Percentiles rank a stretch among this genome's conserved stretches.
phyloP scores from a whole-genome alignment of 2,113 vertebrate genomes.

The Phainopepla nitens region DNA sequence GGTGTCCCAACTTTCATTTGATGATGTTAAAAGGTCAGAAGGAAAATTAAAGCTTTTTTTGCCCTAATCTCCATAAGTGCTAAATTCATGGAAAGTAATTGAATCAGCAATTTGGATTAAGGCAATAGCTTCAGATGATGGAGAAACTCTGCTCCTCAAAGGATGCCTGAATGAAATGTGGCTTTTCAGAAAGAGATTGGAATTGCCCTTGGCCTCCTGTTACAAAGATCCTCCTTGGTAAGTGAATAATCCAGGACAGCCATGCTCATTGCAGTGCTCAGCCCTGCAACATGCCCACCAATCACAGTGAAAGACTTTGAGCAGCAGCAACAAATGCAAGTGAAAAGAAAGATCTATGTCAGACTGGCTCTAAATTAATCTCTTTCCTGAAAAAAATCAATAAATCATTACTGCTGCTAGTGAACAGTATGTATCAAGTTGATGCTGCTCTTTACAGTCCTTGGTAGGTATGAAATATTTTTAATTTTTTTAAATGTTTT shows the following conservation, averaged over 20 bases:
- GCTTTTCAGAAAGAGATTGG: conserved; percentile 3
- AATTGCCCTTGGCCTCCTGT: conserved; percentile 4
- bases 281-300: not conserved
- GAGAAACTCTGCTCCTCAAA: conserved; percentile 33
- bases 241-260: not conserved
- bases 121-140: not conserved
- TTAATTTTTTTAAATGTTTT: not conserved
- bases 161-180: not conserved
- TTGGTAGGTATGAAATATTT: not conserved
- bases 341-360: not conserved
- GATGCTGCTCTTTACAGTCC: not conserved
- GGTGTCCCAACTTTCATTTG: not conserved
- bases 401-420: not conserved
- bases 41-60: conserved; percentile 10
- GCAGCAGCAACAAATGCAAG: not conserved
- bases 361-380: not conserved
- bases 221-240: not conserved
- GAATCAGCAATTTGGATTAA: conserved; percentile 6
- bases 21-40: conserved; percentile 29
- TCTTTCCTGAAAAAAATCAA: not conserved
- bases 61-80: not conserved
- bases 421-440: not conserved
- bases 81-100: conserved; percentile 38
- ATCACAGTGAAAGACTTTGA: not conserved
- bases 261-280: not conserved